phyloP scores from a whole-genome alignment of 2,797 vertebrate species.

The Rhodeus uyekii region DNA sequence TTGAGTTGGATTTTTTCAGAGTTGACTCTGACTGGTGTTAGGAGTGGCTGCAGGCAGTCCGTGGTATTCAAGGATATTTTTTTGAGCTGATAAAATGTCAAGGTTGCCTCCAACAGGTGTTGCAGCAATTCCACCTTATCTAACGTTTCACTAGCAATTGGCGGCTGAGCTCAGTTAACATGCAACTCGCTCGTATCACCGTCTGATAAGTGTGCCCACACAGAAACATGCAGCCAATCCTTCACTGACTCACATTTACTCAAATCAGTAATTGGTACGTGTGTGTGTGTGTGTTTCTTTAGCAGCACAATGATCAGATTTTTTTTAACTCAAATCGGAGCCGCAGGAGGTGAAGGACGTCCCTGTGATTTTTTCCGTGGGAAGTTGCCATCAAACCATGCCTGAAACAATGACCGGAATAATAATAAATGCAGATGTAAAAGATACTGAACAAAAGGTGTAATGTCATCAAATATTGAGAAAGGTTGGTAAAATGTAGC shows the following conservation, averaged over 20 bases:
- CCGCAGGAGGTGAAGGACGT: background rate
- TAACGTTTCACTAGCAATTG: constrained; percentile 24
- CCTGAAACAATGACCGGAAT: background rate
- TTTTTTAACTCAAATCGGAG: background rate
- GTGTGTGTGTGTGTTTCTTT: constrained; percentile 2
- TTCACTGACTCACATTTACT: constrained; percentile 31
- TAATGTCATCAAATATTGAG: background rate
- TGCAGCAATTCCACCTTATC: constrained; percentile 56
- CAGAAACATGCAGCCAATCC: constrained; percentile 26
- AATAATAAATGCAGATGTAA: background rate
- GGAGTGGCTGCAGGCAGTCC: constrained; percentile 31
- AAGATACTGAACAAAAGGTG: background rate
- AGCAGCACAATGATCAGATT: background rate
- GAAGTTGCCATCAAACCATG: background rate
- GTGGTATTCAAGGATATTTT: constrained; percentile 54
- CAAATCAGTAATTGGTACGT: constrained; percentile 37
- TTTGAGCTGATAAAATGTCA: constrained; percentile 57
- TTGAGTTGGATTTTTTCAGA: constrained; percentile 15
- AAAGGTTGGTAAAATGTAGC: background rate
- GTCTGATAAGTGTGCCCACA: constrained; percentile 41
- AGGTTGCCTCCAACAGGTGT: constrained; percentile 50
- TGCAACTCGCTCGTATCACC: constrained; percentile 39
- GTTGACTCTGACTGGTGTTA: constrained; percentile 16
- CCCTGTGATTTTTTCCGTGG: background rate
- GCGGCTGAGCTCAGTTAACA: constrained; percentile 47